These are phyloP conservation scores for Torymus tubicola DNA, from an alignment of 2,888 invertebrate species.

Conservation along the genomic window DNA sequence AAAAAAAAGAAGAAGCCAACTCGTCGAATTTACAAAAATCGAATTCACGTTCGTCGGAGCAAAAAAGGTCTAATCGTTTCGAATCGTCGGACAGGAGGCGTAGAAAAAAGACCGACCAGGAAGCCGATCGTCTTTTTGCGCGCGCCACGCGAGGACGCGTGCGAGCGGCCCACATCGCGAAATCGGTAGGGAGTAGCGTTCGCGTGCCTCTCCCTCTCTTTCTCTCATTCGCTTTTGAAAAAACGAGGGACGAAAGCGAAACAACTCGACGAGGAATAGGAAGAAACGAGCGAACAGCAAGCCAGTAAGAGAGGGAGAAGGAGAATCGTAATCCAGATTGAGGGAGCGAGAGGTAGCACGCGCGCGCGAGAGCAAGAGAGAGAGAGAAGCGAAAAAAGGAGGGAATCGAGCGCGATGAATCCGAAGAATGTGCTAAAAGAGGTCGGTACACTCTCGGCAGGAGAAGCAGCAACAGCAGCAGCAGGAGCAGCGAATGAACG, in stretches of 20 bases:
- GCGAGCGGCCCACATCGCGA: no score
- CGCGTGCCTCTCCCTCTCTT: constrained; percentile 5
- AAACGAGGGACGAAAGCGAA: constrained; percentile 31
- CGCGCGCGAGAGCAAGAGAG: constrained; percentile 25
- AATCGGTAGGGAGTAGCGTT: not conserved
- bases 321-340: constrained; percentile 40
- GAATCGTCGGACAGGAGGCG: no score
- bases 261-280: not conserved
- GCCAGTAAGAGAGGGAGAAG: not conserved
- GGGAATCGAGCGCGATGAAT: constrained; percentile 54
- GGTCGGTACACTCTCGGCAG: constrained; percentile 55
- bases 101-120: no score
- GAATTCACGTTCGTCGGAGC: no score
- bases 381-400: constrained; percentile 2
- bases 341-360: constrained; percentile 19
- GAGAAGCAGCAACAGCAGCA: constrained; percentile 10
- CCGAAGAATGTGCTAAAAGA: constrained; percentile 57
- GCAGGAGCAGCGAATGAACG: constrained; percentile 44
- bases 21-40: no score
- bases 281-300: not conserved
- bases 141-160: no score
- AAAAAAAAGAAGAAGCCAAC: no score
- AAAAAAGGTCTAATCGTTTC: no score
- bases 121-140: no score
- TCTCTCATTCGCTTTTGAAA: no score